Evolutionary conservation across 2,888 invertebrate species (phyloP).

Genomic region (Apamea epomidion): DNA sequence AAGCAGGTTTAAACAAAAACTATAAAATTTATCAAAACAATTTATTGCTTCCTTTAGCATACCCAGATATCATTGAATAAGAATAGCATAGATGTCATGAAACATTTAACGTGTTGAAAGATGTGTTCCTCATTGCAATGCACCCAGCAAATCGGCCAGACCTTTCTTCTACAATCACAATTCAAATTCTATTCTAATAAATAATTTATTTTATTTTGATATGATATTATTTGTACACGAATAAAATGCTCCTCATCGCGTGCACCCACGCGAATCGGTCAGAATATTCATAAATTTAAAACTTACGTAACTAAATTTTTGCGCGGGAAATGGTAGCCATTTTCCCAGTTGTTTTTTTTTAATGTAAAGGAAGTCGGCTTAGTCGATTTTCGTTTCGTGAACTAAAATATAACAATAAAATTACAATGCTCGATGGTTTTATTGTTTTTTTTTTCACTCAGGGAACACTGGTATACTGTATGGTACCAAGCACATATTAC

Average conservation of each 20-base stretch:
- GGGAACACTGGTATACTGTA: conserved; percentile 68
- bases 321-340: conserved; percentile 43
- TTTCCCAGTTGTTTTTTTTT: conserved; percentile 32
- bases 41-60: conserved; percentile 86
- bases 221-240: conserved; percentile 65
- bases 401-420: conserved; percentile 73
- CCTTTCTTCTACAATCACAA: conserved; percentile 68
- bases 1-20: conserved; percentile 48
- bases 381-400: conserved; percentile 85
- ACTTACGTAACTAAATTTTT: not conserved
- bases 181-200: conserved; percentile 30
- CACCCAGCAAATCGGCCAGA: conserved; percentile 78
- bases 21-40: conserved; percentile 77
- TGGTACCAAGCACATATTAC: conserved; percentile 48
- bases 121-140: conserved; percentile 74
- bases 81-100: conserved; percentile 60
- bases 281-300: conserved; percentile 72
- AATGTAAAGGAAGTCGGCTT: conserved; percentile 84
- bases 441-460: conserved; percentile 73
- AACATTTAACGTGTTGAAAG: conserved; percentile 70
- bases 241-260: conserved; percentile 80
- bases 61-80: conserved; percentile 64
- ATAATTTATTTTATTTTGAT: conserved; percentile 27
- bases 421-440: conserved; percentile 84
- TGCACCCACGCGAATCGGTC: conserved; percentile 82